Evolutionary conservation across 23 tunicate species (phyloP).

Genomic region (Oikopleura vanhoeffeni): DNA sequence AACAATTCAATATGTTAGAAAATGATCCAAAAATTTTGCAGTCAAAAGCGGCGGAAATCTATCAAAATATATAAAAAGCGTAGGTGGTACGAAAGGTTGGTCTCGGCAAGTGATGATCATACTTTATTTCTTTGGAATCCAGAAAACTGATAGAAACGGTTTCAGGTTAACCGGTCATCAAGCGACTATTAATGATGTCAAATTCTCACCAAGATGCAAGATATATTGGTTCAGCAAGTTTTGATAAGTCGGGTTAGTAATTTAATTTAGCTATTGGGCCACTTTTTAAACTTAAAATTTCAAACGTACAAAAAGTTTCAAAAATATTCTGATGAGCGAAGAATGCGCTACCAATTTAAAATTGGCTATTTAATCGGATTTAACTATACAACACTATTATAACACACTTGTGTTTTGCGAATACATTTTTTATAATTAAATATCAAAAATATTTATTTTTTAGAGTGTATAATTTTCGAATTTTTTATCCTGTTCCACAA

Average conservation of each 20-base stretch:
- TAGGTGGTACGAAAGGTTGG: conserved; percentile 49
- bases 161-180: conserved; percentile 93
- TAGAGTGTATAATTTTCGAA: no score
- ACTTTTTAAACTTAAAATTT: no score
- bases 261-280: conserved; percentile 18
- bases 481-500: no score
- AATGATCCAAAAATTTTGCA: conserved; percentile 21
- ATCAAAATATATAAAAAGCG: no score
- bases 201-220: conserved; percentile 87
- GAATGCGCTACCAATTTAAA: no score
- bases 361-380: no score
- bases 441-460: no score
- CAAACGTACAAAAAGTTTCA: no score
- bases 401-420: no score
- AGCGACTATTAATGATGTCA: conserved; percentile 90
- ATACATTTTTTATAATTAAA: no score
- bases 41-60: conserved; percentile 39
- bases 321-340: no score
- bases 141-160: conserved; percentile 41
- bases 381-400: no score
- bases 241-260: conserved; percentile 73
- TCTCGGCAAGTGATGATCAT: conserved; percentile 82
- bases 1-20: conserved; percentile 16
- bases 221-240: conserved; percentile 64
- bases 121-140: conserved; percentile 92